phyloP scores from a whole-genome alignment of 2,797 vertebrate genomes.

The Siniperca obscura region DNA sequence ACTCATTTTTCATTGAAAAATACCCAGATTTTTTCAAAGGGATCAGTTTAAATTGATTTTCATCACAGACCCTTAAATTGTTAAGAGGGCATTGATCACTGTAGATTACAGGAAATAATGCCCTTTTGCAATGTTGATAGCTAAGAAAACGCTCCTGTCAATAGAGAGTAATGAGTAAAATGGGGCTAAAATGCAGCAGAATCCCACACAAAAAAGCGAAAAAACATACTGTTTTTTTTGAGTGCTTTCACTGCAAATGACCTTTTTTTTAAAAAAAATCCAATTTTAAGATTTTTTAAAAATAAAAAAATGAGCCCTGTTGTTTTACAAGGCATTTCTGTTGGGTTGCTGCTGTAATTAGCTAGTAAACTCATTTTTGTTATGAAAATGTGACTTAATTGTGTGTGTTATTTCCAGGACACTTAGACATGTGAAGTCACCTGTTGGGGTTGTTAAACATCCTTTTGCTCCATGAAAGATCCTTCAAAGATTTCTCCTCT shows the following conservation, averaged over 20 bases:
- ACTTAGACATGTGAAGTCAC: background rate
- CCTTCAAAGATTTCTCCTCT: conserved; percentile 26
- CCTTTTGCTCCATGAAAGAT: background rate
- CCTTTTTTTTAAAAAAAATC: background rate
- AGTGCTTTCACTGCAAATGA: background rate
- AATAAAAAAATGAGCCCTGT: background rate
- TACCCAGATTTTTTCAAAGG: background rate
- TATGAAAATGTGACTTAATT: background rate
- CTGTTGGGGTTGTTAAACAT: background rate
- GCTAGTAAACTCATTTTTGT: background rate
- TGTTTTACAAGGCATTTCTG: background rate
- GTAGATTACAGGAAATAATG: background rate
- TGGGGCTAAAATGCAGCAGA: background rate
- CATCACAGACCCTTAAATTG: background rate
- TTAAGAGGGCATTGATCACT: background rate
- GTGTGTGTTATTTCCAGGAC: background rate
- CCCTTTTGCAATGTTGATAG: background rate
- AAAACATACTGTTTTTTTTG: background rate
- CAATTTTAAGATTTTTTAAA: background rate
- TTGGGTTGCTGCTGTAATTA: conserved; percentile 8
- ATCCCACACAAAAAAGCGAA: background rate
- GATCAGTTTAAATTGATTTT: background rate
- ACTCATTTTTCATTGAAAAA: background rate
- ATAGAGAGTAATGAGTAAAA: background rate
- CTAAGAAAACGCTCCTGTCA: background rate